Evolutionary conservation across 2,113 vertebrate genomes (phyloP).

Genomic region (Vanacampus margaritifer): DNA sequence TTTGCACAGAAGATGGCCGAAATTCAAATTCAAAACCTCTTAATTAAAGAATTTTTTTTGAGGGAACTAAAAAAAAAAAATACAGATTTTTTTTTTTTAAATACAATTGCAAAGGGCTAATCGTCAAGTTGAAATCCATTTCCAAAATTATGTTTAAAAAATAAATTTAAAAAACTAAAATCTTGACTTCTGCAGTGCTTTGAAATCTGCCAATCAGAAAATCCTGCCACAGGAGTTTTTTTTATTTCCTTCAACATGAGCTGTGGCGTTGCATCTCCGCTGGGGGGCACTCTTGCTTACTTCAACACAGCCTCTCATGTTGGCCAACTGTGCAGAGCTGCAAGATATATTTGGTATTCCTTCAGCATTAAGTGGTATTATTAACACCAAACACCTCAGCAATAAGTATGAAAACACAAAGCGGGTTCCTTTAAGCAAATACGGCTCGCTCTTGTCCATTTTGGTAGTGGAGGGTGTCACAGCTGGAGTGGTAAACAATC

Average conservation of each 20-base stretch:
- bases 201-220: not conserved
- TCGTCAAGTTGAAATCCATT: too few relatives aligned
- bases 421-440: conserved; percentile 32
- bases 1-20: too few relatives aligned
- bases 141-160: too few relatives aligned
- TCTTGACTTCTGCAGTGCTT: too few relatives aligned
- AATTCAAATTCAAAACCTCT: too few relatives aligned
- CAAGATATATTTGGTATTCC: conserved; percentile 7
- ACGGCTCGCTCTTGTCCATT: conserved; percentile 22
- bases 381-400: conserved; percentile 1
- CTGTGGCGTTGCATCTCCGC: conserved; percentile 15
- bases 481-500: conserved; percentile 33
- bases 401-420: conserved; percentile 4
- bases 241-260: not conserved
- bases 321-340: not conserved
- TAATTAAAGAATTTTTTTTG: too few relatives aligned
- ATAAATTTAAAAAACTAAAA: too few relatives aligned
- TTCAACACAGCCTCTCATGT: not conserved
- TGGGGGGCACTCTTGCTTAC: conserved; percentile 49
- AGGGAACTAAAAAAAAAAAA: too few relatives aligned
- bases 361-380: not conserved
- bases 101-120: too few relatives aligned
- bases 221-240: not conserved
- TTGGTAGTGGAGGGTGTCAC: conserved; percentile 29
- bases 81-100: too few relatives aligned